Percentiles rank a stretch among this genome's conserved stretches.
phyloP scores from a whole-genome alignment of 2,797 vertebrate species.

The Scarus forsteni region DNA sequence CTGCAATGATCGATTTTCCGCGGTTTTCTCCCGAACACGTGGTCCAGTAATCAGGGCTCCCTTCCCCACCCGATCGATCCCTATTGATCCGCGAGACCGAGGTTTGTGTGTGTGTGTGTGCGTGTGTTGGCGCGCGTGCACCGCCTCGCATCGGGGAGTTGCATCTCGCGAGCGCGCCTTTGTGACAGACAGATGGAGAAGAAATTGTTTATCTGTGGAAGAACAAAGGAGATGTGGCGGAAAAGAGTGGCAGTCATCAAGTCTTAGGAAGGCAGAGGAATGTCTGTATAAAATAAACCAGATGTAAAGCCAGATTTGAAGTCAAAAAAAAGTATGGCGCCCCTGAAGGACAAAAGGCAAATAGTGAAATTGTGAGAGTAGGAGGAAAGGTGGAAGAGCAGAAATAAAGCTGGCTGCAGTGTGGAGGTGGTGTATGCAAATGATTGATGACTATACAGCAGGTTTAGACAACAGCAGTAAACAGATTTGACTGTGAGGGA shows the following conservation, averaged over 20 bases:
- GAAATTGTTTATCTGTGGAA: conserved; percentile 79
- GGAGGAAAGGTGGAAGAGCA: conserved; percentile 4
- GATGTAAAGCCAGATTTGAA: not conserved
- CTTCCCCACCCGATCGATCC: conserved; percentile 88
- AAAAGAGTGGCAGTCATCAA: conserved; percentile 48
- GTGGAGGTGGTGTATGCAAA: conserved; percentile 84
- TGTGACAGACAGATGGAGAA: conserved; percentile 76
- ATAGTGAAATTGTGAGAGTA: conserved; percentile 2
- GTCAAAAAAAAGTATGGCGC: not conserved
- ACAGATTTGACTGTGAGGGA: conserved; percentile 83
- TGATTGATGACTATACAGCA: conserved; percentile 86
- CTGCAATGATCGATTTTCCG: conserved; percentile 91
- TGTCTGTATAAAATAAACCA: conserved; percentile 4
- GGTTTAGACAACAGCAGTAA: conserved; percentile 88
- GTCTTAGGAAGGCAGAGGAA: conserved; percentile 28
- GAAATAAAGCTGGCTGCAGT: conserved; percentile 29
- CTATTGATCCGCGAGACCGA: conserved; percentile 81
- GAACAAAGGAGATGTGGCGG: conserved; percentile 73
- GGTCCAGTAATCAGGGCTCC: conserved; percentile 90
- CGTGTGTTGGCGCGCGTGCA: conserved; percentile 12
- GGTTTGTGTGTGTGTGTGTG: conserved; percentile 54
- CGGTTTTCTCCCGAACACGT: conserved; percentile 89
- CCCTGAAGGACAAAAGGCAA: conserved; percentile 1
- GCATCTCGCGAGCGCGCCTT: conserved; percentile 63
- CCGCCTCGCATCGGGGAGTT: conserved; percentile 33